Evolutionary conservation across 2,888 invertebrate species (phyloP).

Genomic region (Microchrysa polita): DNA sequence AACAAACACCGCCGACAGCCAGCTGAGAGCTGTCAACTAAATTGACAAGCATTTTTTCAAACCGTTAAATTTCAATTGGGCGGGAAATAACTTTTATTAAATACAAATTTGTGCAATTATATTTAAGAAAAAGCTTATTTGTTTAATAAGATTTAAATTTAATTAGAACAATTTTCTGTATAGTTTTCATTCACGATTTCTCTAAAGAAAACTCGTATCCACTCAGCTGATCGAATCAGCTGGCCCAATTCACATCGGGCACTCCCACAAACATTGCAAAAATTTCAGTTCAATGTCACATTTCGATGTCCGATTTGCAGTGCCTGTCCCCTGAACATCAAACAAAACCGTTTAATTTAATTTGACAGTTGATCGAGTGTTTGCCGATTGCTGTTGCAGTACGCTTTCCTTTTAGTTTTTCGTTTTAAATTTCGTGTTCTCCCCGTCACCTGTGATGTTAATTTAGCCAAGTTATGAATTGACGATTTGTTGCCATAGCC

Average conservation of each 20-base stretch:
- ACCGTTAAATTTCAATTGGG: too few species aligned
- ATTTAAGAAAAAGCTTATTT: too few species aligned
- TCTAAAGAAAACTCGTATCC: too few species aligned
- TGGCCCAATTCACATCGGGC: not conserved
- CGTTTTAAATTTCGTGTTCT: not conserved
- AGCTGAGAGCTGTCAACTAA: not conserved
- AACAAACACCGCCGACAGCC: too few species aligned
- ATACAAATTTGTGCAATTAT: too few species aligned
- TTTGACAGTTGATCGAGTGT: constrained; percentile 40
- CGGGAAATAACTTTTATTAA: too few species aligned
- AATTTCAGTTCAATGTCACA: constrained; percentile 21
- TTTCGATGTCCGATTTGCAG: not conserved
- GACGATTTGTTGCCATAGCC: constrained; percentile 4
- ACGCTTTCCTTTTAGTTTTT: not conserved
- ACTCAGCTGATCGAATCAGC: not conserved
- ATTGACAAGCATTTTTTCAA: too few species aligned
- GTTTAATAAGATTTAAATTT: too few species aligned
- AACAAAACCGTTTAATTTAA: constrained; percentile 38
- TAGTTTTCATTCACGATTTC: too few species aligned
- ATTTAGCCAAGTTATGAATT: constrained; percentile 19
- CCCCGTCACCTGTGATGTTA: constrained; percentile 19
- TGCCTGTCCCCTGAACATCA: too few species aligned
- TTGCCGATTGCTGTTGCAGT: not conserved
- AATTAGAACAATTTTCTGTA: too few species aligned
- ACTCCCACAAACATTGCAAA: not conserved